Base-by-base conservation (phyloP, 2,113 vertebrate species). In the Cottus gobio region DNA sequence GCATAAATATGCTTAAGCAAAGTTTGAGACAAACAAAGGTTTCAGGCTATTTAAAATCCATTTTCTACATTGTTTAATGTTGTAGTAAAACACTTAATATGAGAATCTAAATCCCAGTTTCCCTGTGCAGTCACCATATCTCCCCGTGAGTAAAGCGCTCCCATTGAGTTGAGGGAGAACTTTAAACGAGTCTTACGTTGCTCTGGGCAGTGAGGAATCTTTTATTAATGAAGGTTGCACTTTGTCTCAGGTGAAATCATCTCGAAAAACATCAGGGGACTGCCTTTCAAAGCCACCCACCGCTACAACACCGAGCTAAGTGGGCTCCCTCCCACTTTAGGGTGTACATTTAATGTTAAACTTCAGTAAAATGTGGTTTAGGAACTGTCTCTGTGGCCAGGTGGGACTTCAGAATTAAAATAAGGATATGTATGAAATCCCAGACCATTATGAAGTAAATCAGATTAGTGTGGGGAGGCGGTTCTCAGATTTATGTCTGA, bases 171-270 rank as follows among this genome's bases (percentile, higher is more conserved):
- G 60, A 87, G 69, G 84, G 72, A 82, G 74, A 86, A 80, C 80
- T 89, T 73, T 85, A 80, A 90, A 85, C 81, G 75, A 89, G 81
- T 62, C 68, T 66, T 50, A 7, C 0, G 50, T 87, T 24, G 81
- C 89, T 88, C 54, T 74, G 79, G 85, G 90, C 88, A 71, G 68
- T 80, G 39, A 67, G 22, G 82, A 79, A 87, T 91, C 63, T 91
- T 93, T 94, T 93, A 94, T 93, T 93, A 91, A 93, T 91, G 88
- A 91, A 72, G 75, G 65, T 31, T 81, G 78, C 86, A 85, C 91
- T 90, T 83, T 82, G 84, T 92, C 87, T 89, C 79, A 58, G 82
- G 89, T 83, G 76, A 89, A 85, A 85, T 65, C 22, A 16, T 86
- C 85, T 89, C 71, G 62, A 30, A 9, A 79, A 69, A 77, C 70